A percentile compares a stretch with the other conserved stretches of the same genome.
These are phyloP conservation scores for Paracyclopina nana DNA, from an alignment of 1,140 invertebrate genomes.

Conservation along the genomic window DNA sequence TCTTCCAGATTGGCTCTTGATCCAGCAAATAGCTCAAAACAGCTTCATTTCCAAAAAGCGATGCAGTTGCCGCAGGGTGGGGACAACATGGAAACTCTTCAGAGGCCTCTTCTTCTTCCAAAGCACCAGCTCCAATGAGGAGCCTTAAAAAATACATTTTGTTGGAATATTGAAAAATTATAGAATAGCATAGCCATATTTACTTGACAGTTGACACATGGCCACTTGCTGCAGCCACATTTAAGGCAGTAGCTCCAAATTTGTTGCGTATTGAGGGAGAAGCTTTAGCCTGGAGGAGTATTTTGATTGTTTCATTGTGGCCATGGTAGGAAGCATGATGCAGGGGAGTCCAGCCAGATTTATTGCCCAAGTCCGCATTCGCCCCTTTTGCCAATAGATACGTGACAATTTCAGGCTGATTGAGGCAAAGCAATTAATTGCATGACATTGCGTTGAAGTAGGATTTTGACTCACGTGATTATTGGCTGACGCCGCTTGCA, in stretches of 20 bases:
- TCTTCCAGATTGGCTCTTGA: not conserved
- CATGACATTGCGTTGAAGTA: not conserved
- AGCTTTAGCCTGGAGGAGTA: not conserved
- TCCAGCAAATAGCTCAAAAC: not conserved
- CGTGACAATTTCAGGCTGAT: not conserved
- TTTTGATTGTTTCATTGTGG: not conserved
- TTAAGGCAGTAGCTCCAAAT: not conserved
- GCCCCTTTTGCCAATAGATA: not conserved
- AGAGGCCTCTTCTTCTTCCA: not conserved
- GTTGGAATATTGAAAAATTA: not conserved
- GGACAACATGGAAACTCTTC: not conserved
- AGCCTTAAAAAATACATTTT: not conserved
- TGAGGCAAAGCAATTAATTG: not conserved
- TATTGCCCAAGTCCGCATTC: not conserved
- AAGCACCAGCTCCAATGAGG: not conserved
- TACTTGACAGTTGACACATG: not conserved
- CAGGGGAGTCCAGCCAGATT: not conserved
- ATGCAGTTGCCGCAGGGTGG: not conserved
- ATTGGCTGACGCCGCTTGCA: constrained; percentile 2
- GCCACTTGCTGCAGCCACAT: not conserved
- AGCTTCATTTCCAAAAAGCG: not conserved
- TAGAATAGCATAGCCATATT: not conserved
- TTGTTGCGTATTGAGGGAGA: not conserved
- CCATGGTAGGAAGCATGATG: not conserved
- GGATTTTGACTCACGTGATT: not conserved